A percentile compares a stretch with the other conserved stretches of the same genome.
Evolutionary conservation across 2,888 invertebrate genomes (phyloP).

Genomic region (Eulithis testata): DNA sequence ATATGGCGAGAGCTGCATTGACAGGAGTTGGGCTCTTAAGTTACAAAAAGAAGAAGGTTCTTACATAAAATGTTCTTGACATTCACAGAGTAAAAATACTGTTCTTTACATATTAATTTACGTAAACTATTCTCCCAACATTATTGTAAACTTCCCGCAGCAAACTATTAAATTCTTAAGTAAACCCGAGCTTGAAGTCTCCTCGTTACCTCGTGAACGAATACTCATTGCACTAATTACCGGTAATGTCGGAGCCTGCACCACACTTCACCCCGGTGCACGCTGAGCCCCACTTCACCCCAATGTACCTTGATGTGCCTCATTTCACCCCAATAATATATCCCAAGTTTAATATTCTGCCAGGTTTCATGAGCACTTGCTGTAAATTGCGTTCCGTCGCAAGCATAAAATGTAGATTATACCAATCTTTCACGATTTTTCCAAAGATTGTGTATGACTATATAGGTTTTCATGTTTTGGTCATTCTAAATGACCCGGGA

Average conservation of each 20-base stretch:
- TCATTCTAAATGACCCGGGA: too few relatives aligned
- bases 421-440: too few relatives aligned
- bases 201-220: conserved; percentile 18
- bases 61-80: too few relatives aligned
- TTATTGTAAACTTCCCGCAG: background rate
- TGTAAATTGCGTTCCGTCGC: background rate
- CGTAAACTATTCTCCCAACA: background rate
- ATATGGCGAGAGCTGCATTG: too few relatives aligned
- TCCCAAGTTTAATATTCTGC: conserved; percentile 2
- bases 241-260: conserved; percentile 12
- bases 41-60: too few relatives aligned
- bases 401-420: background rate
- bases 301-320: background rate
- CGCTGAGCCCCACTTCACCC: conserved; percentile 2
- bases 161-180: conserved; percentile 19
- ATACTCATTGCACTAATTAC: conserved; percentile 24
- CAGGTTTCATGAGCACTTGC: background rate
- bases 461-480: too few relatives aligned
- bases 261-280: background rate
- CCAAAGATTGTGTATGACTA: background rate
- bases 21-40: too few relatives aligned
- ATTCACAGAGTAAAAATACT: too few relatives aligned
- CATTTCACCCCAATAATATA: background rate
- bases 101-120: too few relatives aligned
- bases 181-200: conserved; percentile 10